These are phyloP conservation scores for Conus canariensis DNA, from an alignment of 2,888 invertebrate species.

Conservation along the genomic window DNA sequence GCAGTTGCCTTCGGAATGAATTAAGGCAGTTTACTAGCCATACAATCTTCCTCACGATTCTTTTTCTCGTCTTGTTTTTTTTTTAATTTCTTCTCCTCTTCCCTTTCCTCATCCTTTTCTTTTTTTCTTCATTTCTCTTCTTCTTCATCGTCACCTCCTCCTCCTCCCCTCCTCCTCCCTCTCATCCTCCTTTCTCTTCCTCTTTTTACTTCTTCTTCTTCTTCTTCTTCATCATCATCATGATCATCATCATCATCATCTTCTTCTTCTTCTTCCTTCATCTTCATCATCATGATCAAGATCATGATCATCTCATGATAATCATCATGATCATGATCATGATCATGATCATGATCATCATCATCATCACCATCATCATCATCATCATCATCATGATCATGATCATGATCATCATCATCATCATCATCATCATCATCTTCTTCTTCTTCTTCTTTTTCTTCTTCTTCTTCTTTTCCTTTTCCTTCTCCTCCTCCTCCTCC, in stretches of 20 bases:
- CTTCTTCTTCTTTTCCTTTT: too few relatives aligned
- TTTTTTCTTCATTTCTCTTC: neutral
- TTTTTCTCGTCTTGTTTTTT: neutral
- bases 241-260: neutral
- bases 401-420: too few relatives aligned
- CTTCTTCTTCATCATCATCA: neutral
- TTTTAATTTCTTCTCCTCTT: neutral
- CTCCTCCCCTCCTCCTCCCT: too few relatives aligned
- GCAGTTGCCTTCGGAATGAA: too few relatives aligned
- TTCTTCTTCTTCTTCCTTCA: conserved; percentile 31
- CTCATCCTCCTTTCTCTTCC: neutral
- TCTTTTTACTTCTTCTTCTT: neutral
- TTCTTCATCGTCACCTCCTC: neutral
- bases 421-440: too few relatives aligned
- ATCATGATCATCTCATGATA: neutral
- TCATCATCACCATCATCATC: too few relatives aligned
- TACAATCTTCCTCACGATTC: neutral
- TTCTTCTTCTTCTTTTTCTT: too few relatives aligned
- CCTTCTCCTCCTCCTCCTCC: neutral
- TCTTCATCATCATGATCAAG: neutral
- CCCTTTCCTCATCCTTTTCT: neutral
- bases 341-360: too few relatives aligned
- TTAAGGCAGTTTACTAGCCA: neutral
- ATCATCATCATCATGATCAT: too few relatives aligned
- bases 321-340: too few relatives aligned